Evolutionary conservation across 2,888 invertebrate genomes (phyloP).

Genomic region (Cyclophora albipunctata): DNA sequence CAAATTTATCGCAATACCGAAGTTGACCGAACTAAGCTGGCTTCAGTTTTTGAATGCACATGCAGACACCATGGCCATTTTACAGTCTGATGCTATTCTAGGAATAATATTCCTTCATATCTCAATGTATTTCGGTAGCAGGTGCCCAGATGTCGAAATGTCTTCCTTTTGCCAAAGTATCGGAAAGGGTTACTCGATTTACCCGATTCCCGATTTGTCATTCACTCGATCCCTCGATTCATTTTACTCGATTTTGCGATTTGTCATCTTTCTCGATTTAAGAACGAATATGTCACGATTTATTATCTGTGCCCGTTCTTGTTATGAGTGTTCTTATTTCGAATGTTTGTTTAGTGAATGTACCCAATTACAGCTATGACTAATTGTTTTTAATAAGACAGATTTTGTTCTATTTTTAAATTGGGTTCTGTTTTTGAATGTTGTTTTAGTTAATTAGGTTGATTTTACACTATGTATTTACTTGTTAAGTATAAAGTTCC

Average conservation of each 20-base stretch:
- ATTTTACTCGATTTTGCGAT: slow-evolving; percentile 22
- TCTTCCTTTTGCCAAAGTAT: slow-evolving; percentile 43
- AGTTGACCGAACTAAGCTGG: slow-evolving; percentile 27
- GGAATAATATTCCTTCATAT: slow-evolving; percentile 67
- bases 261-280: no score
- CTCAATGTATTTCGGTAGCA: slow-evolving; percentile 61
- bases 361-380: slow-evolving; percentile 54
- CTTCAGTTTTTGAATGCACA: slow-evolving; percentile 57
- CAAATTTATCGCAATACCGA: slow-evolving; percentile 15
- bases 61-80: slow-evolving; percentile 67
- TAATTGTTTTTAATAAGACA: slow-evolving; percentile 50
- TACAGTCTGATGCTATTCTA: slow-evolving; percentile 74
- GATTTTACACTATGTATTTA: no score
- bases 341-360: slow-evolving; percentile 40
- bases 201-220: slow-evolving; percentile 43
- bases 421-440: no score
- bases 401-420: slow-evolving; percentile 29
- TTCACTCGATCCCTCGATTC: slow-evolving; percentile 44
- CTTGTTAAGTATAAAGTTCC: no score
- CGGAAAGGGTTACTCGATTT: slow-evolving; percentile 7
- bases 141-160: slow-evolving; percentile 68
- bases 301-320: slow-evolving; percentile 35
- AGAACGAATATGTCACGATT: slow-evolving; percentile 35
- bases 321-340: slow-evolving; percentile 7
- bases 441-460: slow-evolving; percentile 30